Evolutionary conservation across 2,888 invertebrate species (phyloP).

Genomic region (Caenorhabditis angaria): DNA sequence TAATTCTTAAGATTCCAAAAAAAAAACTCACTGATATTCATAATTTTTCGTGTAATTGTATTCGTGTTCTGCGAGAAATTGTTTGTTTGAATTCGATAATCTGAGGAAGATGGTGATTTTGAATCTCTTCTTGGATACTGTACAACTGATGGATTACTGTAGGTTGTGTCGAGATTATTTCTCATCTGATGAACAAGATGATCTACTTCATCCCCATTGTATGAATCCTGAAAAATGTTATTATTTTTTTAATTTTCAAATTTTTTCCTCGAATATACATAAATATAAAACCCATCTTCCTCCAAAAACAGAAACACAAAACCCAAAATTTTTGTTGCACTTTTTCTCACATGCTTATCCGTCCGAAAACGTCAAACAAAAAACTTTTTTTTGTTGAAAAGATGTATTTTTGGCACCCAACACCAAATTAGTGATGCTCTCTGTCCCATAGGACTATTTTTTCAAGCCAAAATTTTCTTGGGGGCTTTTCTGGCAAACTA

Average conservation of each 20-base stretch:
- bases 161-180: constrained; percentile 18
- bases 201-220: constrained; percentile 57
- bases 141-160: constrained; percentile 14
- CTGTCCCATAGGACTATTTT: background rate
- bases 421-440: constrained; percentile 1
- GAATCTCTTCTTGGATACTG: constrained; percentile 30
- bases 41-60: constrained; percentile 38
- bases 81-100: constrained; percentile 15
- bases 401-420: constrained; percentile 1
- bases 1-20: background rate
- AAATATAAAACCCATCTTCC: background rate
- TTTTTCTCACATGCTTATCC: constrained; percentile 1
- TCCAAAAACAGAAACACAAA: background rate
- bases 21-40: constrained; percentile 45
- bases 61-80: constrained; percentile 17
- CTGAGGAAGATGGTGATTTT: constrained; percentile 5
- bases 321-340: background rate
- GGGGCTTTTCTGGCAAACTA: background rate
- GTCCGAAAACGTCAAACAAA: constrained; percentile 6
- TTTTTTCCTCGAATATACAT: background rate
- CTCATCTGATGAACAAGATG: constrained; percentile 55
- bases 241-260: background rate
- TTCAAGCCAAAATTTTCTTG: background rate
- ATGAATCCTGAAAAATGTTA: constrained; percentile 43
- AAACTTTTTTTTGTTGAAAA: background rate